Conservation (phyloP, 2,797 vertebrate species). For the Rhinatrema bivittatum region DNA sequence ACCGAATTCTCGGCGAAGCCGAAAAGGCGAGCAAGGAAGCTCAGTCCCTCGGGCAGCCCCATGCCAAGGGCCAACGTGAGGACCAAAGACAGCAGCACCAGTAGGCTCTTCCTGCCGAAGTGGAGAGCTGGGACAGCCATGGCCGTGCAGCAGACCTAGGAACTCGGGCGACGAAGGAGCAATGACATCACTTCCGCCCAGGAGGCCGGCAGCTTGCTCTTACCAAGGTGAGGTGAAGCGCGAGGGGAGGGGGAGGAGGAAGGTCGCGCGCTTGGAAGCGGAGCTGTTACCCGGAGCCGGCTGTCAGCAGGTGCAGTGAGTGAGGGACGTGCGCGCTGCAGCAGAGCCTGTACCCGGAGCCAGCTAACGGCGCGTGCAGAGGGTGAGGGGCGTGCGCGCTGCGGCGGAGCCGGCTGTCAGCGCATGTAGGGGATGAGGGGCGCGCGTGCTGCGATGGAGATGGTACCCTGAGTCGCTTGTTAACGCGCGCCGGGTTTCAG, state of each 20-base stretch:
- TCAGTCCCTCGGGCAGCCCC: conserved; percentile 55
- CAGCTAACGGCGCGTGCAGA: neutral
- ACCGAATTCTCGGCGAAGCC: conserved; percentile 57
- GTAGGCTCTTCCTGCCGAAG: conserved; percentile 4
- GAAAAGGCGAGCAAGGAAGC: conserved; percentile 29
- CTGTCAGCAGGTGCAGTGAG: too few relatives aligned
- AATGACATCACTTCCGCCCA: conserved; percentile 7
- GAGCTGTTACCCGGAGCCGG: too few relatives aligned
- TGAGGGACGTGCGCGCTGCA: too few relatives aligned
- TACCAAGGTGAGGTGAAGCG: neutral
- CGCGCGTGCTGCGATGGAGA: too few relatives aligned
- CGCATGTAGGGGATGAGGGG: too few relatives aligned
- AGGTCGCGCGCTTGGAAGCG: neutral
- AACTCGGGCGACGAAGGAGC: neutral
- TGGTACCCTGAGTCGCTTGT: too few relatives aligned
- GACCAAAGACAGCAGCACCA: conserved; percentile 51
- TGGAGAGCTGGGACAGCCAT: neutral
- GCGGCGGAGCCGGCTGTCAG: too few relatives aligned
- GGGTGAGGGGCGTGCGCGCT: neutral
- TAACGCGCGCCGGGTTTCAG: too few relatives aligned
- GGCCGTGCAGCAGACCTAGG: neutral
- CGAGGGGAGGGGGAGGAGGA: neutral
- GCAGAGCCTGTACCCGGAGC: too few relatives aligned
- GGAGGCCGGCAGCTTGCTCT: neutral
- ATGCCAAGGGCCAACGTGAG: conserved; percentile 56